These are phyloP conservation scores for Campaea margaritaria DNA, from an alignment of 2,888 invertebrate species.

Conservation along the genomic window DNA sequence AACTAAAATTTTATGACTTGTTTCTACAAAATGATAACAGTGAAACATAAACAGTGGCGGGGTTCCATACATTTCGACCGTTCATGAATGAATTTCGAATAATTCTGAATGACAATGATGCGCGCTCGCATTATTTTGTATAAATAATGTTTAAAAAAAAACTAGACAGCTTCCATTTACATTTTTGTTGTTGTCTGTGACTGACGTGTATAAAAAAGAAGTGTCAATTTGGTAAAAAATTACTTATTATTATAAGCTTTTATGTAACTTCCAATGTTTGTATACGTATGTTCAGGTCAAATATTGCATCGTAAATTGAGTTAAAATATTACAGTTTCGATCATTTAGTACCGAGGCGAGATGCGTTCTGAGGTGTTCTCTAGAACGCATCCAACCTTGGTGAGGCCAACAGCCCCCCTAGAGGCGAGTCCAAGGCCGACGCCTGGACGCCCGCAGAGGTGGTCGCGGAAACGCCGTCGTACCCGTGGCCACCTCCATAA, in stretches of 20 bases:
- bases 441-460: too few relatives aligned
- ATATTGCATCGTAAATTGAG: too few relatives aligned
- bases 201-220: constrained; percentile 42
- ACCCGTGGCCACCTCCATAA: too few relatives aligned
- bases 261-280: too few relatives aligned
- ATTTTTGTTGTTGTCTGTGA: constrained; percentile 54
- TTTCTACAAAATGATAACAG: constrained; percentile 33
- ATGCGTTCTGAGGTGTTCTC: too few relatives aligned
- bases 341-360: too few relatives aligned
- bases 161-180: constrained; percentile 61
- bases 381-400: too few relatives aligned
- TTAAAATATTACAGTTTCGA: too few relatives aligned
- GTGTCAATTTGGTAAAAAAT: constrained; percentile 37
- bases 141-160: constrained; percentile 46
- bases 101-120: constrained; percentile 63
- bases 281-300: too few relatives aligned
- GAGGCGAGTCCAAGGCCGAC: too few relatives aligned
- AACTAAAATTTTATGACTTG: constrained; percentile 28
- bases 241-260: background rate
- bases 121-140: constrained; percentile 58
- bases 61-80: constrained; percentile 50
- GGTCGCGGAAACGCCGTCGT: too few relatives aligned
- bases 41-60: constrained; percentile 51
- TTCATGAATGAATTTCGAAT: constrained; percentile 32
- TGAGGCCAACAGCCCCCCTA: too few relatives aligned